Evolutionary conservation across 2,888 invertebrate species (phyloP).

Genomic region (Patella caerulea): DNA sequence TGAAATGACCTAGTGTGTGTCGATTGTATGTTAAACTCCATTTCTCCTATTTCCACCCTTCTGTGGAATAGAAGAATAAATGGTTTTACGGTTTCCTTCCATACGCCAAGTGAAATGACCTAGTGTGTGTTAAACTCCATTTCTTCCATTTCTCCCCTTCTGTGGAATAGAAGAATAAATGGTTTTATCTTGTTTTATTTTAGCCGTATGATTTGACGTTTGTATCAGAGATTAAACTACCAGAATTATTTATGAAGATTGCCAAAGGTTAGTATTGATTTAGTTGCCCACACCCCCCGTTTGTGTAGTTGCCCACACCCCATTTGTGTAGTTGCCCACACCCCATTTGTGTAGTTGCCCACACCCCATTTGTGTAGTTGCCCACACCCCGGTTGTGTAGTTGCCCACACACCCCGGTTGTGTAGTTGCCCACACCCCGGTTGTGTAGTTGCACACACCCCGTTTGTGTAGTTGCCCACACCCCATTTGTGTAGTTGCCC

Average conservation of each 20-base stretch:
- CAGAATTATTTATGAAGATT: conserved; percentile 59
- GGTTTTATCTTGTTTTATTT: conserved; percentile 27
- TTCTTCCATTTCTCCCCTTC: too few relatives aligned
- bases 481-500: too few relatives aligned
- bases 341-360: neutral
- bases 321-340: neutral
- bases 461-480: neutral
- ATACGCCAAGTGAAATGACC: too few relatives aligned
- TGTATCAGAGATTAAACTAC: conserved; percentile 63
- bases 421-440: neutral
- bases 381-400: neutral
- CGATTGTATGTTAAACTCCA: too few relatives aligned
- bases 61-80: too few relatives aligned
- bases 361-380: neutral
- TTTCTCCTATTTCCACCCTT: too few relatives aligned
- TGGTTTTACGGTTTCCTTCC: neutral
- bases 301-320: neutral
- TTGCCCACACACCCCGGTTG: neutral
- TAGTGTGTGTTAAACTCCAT: too few relatives aligned
- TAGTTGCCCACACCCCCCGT: neutral
- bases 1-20: too few relatives aligned
- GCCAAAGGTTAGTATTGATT: conserved; percentile 58
- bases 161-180: too few relatives aligned
- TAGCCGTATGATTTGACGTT: conserved; percentile 68
- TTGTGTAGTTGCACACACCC: neutral